Base-by-base conservation (phyloP, 1,140 invertebrate species). In the Aethina tumida region DNA sequence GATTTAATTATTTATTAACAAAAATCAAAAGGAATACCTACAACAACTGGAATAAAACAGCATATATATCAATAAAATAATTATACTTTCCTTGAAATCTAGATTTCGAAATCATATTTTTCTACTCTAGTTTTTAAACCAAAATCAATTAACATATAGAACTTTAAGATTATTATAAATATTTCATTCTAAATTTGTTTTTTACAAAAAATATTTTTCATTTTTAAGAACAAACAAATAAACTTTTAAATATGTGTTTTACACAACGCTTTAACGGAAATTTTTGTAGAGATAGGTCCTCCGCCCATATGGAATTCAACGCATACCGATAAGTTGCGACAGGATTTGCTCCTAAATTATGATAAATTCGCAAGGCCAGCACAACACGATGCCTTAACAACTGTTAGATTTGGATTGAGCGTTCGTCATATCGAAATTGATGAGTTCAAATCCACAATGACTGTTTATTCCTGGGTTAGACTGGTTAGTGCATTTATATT, bases 281-380 rank as follows among this genome's bases (percentile, higher is more conserved):
- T 31, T 34, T 21, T 45, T 39, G 13, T 43, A 61, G 55, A 56
- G 41, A 32, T 57, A 37, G 47, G 52, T 14, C 53, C 54, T 4
- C 56, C 53, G 26, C 60, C 62, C 9, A 44, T 67, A 35, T 74
- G 71, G 71, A 76, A 73, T 50, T 59, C 68, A 12, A 77, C 73
- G 8, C 63, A 62, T 48, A 67, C 67, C 12, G 76, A 79, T 54
- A 57, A 60, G 2, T 56, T 80, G 25, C 71, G 73, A 47, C 62
- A 69, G 31, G 67, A 73, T 51, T 52, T 80, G 1, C 62, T 79
- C 8, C 50, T 69, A 5, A 71, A 70, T 32, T 79, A 79, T 49
- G 75, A 80, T 53, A 75, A 73, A 58, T 70, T 73, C 46, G 63
- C 71, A 2, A 66, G 75, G 43, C 75, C 75, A 2, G 53, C 69